These are phyloP conservation scores for Chaetodon trifasciatus DNA, from an alignment of 2,797 vertebrate species.

Conservation along the genomic window DNA sequence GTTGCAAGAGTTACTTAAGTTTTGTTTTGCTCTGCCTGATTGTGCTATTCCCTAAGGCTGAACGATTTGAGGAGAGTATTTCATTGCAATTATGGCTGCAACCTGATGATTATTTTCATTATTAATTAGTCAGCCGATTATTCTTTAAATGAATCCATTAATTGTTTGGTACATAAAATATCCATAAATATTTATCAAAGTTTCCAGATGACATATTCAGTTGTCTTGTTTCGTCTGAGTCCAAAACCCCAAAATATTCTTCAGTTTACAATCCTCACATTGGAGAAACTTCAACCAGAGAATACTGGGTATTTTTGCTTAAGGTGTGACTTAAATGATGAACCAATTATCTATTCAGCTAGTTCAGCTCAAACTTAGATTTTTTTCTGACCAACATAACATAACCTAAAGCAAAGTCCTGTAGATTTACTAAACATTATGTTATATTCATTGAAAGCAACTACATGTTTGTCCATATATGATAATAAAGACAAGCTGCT, in stretches of 20 bases:
- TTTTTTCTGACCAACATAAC: neutral
- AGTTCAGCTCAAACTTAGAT: no score
- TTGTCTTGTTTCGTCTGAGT: neutral
- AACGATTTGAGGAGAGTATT: neutral
- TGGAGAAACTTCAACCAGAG: neutral
- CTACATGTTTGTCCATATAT: neutral
- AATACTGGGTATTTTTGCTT: neutral
- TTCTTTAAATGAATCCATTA: neutral
- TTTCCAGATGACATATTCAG: neutral
- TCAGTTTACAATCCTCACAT: neutral
- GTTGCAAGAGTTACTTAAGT: neutral
- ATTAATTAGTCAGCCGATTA: neutral
- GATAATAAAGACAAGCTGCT: neutral
- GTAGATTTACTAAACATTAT: neutral
- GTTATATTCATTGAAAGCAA: neutral
- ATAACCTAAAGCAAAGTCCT: neutral
- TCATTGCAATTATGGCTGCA: neutral
- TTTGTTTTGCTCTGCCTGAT: neutral
- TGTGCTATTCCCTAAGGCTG: neutral
- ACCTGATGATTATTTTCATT: neutral
- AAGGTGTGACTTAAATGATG: neutral
- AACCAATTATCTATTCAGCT: neutral
- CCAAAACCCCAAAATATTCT: constrained; percentile 3
- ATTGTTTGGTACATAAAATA: neutral
- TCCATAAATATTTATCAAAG: neutral